Conservation (phyloP, 2,888 invertebrate species). For the Pimpla rufipes region DNA sequence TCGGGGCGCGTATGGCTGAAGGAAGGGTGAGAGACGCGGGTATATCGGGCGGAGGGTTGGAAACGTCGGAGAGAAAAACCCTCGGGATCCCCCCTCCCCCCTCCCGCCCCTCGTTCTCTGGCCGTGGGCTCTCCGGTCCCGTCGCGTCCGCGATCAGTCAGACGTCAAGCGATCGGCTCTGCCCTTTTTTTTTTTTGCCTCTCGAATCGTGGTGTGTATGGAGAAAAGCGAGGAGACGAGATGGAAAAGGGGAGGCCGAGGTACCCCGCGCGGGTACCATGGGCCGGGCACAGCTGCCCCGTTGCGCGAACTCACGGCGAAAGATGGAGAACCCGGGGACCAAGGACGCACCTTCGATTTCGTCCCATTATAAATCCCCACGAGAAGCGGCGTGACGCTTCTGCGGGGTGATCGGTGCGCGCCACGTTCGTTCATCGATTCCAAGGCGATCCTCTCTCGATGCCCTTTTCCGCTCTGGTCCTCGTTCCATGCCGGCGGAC, state of each 20-base stretch:
- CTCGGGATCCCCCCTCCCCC: slow-evolving; percentile 66
- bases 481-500: slow-evolving; percentile 57
- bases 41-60: slow-evolving; percentile 59
- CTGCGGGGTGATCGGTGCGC: slow-evolving; percentile 18
- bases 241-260: slow-evolving; percentile 68
- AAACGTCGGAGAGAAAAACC: slow-evolving; percentile 56
- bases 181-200: slow-evolving; percentile 74
- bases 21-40: slow-evolving; percentile 54
- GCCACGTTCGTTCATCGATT: slow-evolving; percentile 63
- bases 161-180: slow-evolving; percentile 83
- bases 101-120: slow-evolving; percentile 50
- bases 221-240: slow-evolving; percentile 75
- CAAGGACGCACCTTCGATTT: slow-evolving; percentile 60
- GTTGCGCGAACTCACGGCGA: slow-evolving; percentile 54
- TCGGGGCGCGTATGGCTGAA: slow-evolving; percentile 40
- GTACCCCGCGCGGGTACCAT: slow-evolving; percentile 8
- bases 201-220: slow-evolving; percentile 75
- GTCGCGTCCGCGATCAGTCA: slow-evolving; percentile 81
- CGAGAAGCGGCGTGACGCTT: slow-evolving; percentile 67
- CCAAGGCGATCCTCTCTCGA: slow-evolving; percentile 31
- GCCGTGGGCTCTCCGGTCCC: slow-evolving; percentile 69
- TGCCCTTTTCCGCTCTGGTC: slow-evolving; percentile 72
- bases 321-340: slow-evolving; percentile 59
- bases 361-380: slow-evolving; percentile 64
- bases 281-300: slow-evolving; percentile 67